Conservation (phyloP, 2,888 invertebrate genomes). For the Brachylomia viminalis region DNA sequence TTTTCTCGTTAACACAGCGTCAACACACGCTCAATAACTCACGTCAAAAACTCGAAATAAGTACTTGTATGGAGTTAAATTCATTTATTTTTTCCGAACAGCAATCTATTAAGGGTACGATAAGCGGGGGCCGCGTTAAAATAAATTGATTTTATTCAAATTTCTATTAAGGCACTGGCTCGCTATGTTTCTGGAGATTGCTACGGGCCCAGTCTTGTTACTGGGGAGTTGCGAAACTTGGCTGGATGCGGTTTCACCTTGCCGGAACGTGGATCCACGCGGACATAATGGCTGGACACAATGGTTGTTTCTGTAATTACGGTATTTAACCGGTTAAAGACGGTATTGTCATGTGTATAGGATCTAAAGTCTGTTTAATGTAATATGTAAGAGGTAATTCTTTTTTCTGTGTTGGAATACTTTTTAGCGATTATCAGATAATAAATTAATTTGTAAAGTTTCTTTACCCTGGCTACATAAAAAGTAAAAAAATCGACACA, state of each 20-base stretch:
- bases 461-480: not conserved
- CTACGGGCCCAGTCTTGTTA: slow-evolving; percentile 76
- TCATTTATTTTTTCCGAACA: slow-evolving; percentile 80
- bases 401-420: too few species aligned
- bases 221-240: slow-evolving; percentile 58
- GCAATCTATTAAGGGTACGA: slow-evolving; percentile 87
- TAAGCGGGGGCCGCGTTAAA: slow-evolving; percentile 86
- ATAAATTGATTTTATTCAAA: slow-evolving; percentile 91
- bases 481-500: not conserved
- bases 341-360: not conserved
- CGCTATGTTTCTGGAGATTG: slow-evolving; percentile 87
- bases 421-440: not conserved
- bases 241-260: slow-evolving; percentile 66
- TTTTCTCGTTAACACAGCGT: slow-evolving; percentile 46
- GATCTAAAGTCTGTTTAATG: too few species aligned
- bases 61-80: slow-evolving; percentile 70
- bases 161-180: slow-evolving; percentile 85
- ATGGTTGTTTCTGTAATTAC: too few species aligned
- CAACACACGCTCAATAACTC: slow-evolving; percentile 54
- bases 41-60: slow-evolving; percentile 58
- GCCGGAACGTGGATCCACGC: too few species aligned
- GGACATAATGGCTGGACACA: too few species aligned
- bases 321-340: not conserved
- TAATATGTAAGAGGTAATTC: too few species aligned
- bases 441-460: not conserved